phyloP scores from a whole-genome alignment of 1,140 invertebrate genomes.

The Zaprionus camerounensis region DNA sequence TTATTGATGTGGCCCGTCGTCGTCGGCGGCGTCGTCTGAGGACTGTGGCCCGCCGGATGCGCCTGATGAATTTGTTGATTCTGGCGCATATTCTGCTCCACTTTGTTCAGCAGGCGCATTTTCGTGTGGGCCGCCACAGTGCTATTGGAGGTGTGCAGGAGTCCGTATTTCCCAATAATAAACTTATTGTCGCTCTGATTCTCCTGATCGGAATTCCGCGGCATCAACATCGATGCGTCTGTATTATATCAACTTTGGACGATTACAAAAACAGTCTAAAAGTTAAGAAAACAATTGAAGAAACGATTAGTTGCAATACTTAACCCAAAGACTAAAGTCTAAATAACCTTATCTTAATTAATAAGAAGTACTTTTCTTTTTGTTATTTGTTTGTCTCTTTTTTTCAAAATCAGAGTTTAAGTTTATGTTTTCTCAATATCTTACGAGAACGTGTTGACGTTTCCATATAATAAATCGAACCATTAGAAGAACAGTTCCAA shows the following conservation, averaged over 20 bases:
- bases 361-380: neutral
- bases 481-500: neutral
- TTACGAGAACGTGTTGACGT: neutral
- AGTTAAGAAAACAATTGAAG: neutral
- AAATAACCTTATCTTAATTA: neutral
- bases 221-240: constrained; percentile 65
- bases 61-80: constrained; percentile 42
- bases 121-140: constrained; percentile 73
- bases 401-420: neutral
- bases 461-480: neutral
- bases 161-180: constrained; percentile 12
- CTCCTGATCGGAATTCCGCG: constrained; percentile 54
- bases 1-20: constrained; percentile 57
- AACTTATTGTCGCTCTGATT: constrained; percentile 43
- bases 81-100: constrained; percentile 74
- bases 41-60: constrained; percentile 40
- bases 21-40: no score
- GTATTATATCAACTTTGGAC: neutral
- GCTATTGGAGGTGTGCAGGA: constrained; percentile 31
- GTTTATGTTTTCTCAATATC: neutral
- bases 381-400: neutral
- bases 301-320: neutral
- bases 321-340: neutral
- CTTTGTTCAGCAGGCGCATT: constrained; percentile 70
- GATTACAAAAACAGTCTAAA: constrained; percentile 23